Evolutionary conservation across 2,113 vertebrate species (phyloP), one percentile per base, ranked within the genome.

Genomic region (Zosterops lateralis): DNA sequence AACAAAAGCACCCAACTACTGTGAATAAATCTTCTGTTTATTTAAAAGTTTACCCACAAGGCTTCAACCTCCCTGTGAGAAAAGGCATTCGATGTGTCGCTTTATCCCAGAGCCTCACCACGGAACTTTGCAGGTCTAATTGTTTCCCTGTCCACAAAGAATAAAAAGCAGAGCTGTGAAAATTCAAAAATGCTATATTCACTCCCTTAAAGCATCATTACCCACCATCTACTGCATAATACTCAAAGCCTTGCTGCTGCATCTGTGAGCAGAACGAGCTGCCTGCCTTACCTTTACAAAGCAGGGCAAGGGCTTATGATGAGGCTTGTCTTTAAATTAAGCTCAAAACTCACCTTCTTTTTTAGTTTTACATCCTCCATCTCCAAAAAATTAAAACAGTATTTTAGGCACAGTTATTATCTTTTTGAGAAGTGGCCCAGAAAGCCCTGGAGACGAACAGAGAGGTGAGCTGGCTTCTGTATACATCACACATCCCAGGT

Each of bases 1-100:
- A 83, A 67, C 47, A 96, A 95, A 94, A 36, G 78, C 72, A 93
- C 82, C 71, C 76, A 86, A 89, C 42, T 86, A 64, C 92, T 76
- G 86, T 91, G 94, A 97, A 97, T 97, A 95, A 70, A 95, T 95
- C 91, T 94, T 94, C 88, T 97, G 78, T 95, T 89, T 89, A 84
- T 92, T 94, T 76, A 42, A 95, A 97, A 93, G 66, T 90, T 76
- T 85, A 90, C 83, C 72, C 76, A 90, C 61, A 87, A 19, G 54
- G 64, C 57, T 91, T 96, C 61, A 82, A 73, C 76, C 62, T 86
- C 60, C 42, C 50, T 14, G 1, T 45, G 51, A 96, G 91, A 83
- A 96, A 93, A 66, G 76, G 40, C 76, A 80, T 57, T 91, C 2
- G 66, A 7, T 44, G 56, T 10, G 25, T 77, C 2, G 20, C 74